A percentile compares a stretch with the other conserved stretches of the same genome.
Conservation (phyloP, 1,140 invertebrate species). For the Cyrtorhinus lividipennis region DNA sequence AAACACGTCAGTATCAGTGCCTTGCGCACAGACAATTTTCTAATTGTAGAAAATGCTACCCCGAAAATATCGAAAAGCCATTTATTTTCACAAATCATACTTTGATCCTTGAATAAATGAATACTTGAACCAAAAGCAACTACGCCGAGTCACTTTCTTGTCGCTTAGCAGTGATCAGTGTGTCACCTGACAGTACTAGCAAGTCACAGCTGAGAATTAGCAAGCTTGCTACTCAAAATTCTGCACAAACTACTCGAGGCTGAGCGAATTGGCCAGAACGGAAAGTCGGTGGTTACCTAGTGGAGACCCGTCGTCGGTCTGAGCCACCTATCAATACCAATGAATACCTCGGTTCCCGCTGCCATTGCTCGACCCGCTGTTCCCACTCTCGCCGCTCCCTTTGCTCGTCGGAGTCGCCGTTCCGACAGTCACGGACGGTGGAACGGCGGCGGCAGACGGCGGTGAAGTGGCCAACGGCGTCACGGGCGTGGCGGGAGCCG, state of each 20-base stretch:
- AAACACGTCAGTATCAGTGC: constrained; percentile 36
- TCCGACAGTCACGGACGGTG: neutral
- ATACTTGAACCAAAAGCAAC: no score
- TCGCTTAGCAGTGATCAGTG: no score
- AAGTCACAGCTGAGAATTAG: neutral
- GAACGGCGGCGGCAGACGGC: neutral
- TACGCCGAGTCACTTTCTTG: no score
- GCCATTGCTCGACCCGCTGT: neutral
- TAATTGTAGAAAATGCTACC: neutral
- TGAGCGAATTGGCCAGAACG: no score
- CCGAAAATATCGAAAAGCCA: neutral
- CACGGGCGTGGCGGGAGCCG: neutral
- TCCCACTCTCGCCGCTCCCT: neutral
- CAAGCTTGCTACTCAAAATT: neutral
- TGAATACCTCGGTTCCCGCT: constrained; percentile 3
- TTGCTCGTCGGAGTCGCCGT: neutral
- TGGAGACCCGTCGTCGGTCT: neutral
- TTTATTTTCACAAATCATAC: no score
- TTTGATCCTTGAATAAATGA: no score
- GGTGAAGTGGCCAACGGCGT: neutral
- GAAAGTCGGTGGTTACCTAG: neutral
- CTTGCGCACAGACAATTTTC: constrained; percentile 24
- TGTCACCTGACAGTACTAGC: no score
- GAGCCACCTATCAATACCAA: neutral
- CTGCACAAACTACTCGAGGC: no score